Base-by-base conservation (phyloP, 2,113 vertebrate genomes). In the Callaeas wilsoni region DNA sequence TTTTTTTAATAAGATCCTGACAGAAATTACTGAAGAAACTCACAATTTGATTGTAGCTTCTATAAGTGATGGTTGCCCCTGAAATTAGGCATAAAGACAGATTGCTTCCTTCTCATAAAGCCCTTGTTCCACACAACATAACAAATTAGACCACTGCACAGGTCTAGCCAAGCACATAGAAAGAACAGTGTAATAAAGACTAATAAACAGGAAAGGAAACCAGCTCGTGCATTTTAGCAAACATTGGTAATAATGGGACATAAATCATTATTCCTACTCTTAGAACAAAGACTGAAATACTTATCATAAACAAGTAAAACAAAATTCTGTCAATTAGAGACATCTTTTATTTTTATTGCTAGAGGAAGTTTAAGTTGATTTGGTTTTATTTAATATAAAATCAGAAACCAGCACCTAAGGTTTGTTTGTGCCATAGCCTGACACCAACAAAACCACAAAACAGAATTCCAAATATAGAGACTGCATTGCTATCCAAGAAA, bases 391-490 rank as follows among this genome's bases (percentile, higher is more conserved):
- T 91, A 39, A 39, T 29, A 39, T 6, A 71, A 91, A 97, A 67
- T 41, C 47, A 56, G 18, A 89, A 83, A 21, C 60, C 15, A 74
- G 18, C 55, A 46, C 15, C 16, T 47, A n/a, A 46, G 29, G 7
- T 41, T 93, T 91, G 15, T 23, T 41, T 84, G 42, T 85, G 27
- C 41, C n/a, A 69, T 37, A 80, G 65, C 41, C 53, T 96, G 91
- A 90, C 62, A 87, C 35, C 88, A 78, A 64, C 49, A 93, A 14
- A 89, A 78, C 41, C 59, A 59, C 35, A 94, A 83, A 95, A 87
- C 77, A 86, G 56, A 95, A 97, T 93, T 94, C 55, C 46, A 95
- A 95, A 92, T 35, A 80, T 19, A 81, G 39, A 92, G 73, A 90
- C 78, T 63, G 39, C 90, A 67, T n/a, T 92, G 78, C 53, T 94